phyloP scores from a whole-genome alignment of 2,888 invertebrate genomes.

The Trichogramma dendrolimi region DNA sequence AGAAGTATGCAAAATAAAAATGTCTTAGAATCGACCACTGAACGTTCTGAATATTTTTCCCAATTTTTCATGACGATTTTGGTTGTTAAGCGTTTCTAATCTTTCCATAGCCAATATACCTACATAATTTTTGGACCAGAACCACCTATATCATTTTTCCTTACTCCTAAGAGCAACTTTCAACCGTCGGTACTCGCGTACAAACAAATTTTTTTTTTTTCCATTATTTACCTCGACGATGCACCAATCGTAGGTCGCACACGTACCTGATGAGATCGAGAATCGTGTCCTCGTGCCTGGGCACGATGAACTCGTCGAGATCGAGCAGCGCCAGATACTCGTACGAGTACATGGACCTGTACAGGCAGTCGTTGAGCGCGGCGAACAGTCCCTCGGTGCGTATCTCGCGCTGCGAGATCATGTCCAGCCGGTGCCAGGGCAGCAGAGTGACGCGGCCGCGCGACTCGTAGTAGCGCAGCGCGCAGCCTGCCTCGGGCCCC shows the following conservation, averaged over 20 bases:
- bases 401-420: conserved; percentile 84
- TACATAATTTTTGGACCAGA: no score
- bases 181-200: no score
- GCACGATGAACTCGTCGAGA: conserved; percentile 84
- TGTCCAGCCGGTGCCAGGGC: conserved; percentile 77
- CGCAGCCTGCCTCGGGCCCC: conserved; percentile 72
- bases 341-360: conserved; percentile 80
- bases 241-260: no score
- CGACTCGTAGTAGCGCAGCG: conserved; percentile 65
- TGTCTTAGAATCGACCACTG: no score
- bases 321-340: conserved; percentile 82
- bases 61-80: no score
- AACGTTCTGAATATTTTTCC: no score
- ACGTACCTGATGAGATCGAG: conserved; percentile 70
- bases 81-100: no score
- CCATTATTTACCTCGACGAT: neutral
- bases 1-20: no score
- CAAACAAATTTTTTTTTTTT: no score
- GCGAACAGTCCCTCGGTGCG: conserved; percentile 89
- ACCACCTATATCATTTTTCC: no score
- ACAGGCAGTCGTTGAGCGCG: conserved; percentile 88
- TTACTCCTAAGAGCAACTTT: no score
- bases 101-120: no score
- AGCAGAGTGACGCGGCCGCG: conserved; percentile 66
- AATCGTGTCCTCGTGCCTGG: conserved; percentile 72